Conservation (phyloP, 2,888 invertebrate genomes). For the Calameuta idolon region DNA sequence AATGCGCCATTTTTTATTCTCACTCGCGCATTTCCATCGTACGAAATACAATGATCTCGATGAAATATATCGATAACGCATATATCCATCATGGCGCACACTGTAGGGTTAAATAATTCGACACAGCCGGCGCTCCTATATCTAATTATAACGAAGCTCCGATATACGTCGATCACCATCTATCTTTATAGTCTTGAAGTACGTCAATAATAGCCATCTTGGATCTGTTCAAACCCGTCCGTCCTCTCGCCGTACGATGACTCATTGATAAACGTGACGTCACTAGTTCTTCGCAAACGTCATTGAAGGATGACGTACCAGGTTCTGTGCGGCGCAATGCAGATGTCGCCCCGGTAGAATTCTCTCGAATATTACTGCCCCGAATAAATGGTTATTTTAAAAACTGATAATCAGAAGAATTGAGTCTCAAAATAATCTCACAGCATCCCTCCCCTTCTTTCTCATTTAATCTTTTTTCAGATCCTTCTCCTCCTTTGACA, state of each 20-base stretch:
- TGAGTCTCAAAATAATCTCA: conserved; percentile 14
- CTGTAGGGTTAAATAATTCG: not conserved
- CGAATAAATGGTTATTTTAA: not conserved
- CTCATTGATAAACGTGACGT: not conserved
- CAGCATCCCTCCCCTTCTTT: conserved; percentile 5
- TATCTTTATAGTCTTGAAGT: not conserved
- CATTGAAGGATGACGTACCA: not conserved
- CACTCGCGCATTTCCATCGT: too few relatives aligned
- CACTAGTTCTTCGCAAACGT: not conserved
- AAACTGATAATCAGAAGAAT: not conserved
- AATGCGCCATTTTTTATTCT: too few relatives aligned
- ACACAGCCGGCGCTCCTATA: not conserved
- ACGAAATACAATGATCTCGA: too few relatives aligned
- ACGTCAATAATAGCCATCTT: not conserved
- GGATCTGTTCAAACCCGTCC: not conserved
- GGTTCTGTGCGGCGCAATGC: not conserved
- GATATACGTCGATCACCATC: not conserved
- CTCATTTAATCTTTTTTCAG: conserved; percentile 11
- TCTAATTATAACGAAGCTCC: not conserved
- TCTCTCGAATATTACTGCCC: not conserved
- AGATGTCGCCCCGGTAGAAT: not conserved
- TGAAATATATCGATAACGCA: too few relatives aligned
- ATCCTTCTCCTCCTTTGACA: conserved; percentile 10
- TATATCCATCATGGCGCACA: too few relatives aligned
- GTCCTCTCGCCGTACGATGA: not conserved